phyloP scores from a whole-genome alignment of 2,797 vertebrate species.

The Gorsachius magnificus region DNA sequence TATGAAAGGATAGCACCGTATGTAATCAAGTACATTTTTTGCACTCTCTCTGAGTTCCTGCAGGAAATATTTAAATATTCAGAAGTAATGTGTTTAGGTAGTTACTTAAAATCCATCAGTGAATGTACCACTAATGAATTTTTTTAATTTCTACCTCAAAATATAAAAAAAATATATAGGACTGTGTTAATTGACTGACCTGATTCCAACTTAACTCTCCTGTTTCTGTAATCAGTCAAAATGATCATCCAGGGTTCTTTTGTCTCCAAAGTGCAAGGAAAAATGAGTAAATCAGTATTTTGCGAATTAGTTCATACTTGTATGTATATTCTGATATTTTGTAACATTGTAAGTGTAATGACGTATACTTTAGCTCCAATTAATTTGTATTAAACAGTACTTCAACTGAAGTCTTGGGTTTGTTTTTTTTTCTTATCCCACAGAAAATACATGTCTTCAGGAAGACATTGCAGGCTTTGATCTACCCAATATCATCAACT shows the following conservation, averaged over 20 bases:
- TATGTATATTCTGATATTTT: not conserved
- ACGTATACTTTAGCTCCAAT: not conserved
- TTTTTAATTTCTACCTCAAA: not conserved
- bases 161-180: not conserved
- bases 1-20: not conserved
- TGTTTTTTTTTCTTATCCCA: not conserved
- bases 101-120: not conserved
- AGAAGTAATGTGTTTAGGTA: not conserved
- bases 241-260: not conserved
- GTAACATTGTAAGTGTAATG: not conserved
- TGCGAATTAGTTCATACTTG: not conserved
- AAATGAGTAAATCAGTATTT: not conserved
- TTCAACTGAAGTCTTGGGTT: not conserved
- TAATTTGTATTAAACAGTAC: not conserved
- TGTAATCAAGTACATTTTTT: not conserved
- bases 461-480: slow-evolving; percentile 96
- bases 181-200: not conserved
- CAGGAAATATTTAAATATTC: not conserved
- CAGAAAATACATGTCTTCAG: slow-evolving; percentile 96
- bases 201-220: not conserved
- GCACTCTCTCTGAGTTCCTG: not conserved
- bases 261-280: not conserved
- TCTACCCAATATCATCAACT: slow-evolving; percentile 97
- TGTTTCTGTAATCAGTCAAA: not conserved
- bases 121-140: not conserved